Base-by-base conservation (phyloP, 2,113 vertebrate genomes). In the Daphoenositta chrysoptera region DNA sequence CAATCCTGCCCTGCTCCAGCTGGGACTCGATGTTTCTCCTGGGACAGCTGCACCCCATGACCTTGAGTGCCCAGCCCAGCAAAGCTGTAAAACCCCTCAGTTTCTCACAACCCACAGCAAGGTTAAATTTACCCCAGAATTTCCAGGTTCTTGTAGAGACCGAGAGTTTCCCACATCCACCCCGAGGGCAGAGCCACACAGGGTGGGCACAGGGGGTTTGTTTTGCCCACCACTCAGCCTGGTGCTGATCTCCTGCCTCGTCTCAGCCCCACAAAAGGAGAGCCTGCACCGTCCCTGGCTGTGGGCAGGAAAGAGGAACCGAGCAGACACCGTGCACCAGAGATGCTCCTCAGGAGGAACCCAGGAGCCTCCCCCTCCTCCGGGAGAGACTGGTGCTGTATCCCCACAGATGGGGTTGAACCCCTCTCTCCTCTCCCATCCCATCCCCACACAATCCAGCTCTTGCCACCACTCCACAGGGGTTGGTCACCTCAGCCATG, bases 51-150 rank as follows among this genome's bases (percentile, higher is more conserved):
- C 39, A 28, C 7, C 85, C 76, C 30, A 3, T 92, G 94, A 89
- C 85, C 89, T 15, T 57, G 66, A 56, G 51, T 31, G 26, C 72
- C 87, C 15, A 0, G 69, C 82, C 28, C 13, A 2, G 69, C 65
- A 53, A 69, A 90, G 69, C 83, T 70, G 96, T 97, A 96, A 96
- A 97, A 93, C 95, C 96, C 89, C 91, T 79, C 12, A 2, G 83
- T 95, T 96, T 96, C 92, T 79, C 96, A 94, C 95, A 97, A 92
- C 95, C 96, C 96, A 97, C 92, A 1, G 66, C 23, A 1, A 47
- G 48, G 60, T 50, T 96, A 96, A 95, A 95, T 95, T 96, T 96
- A 71, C 13, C 90, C 58, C 91, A 96, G 92, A 96, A 89, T 97
- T 97, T 97, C 94, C 96, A 96, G 92, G 3, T 66, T 50, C 87